Percentiles rank a stretch among this genome's conserved stretches.
These are phyloP conservation scores for Caenorhabditis panamensis DNA, from an alignment of 2,888 invertebrate species.

Conservation along the genomic window DNA sequence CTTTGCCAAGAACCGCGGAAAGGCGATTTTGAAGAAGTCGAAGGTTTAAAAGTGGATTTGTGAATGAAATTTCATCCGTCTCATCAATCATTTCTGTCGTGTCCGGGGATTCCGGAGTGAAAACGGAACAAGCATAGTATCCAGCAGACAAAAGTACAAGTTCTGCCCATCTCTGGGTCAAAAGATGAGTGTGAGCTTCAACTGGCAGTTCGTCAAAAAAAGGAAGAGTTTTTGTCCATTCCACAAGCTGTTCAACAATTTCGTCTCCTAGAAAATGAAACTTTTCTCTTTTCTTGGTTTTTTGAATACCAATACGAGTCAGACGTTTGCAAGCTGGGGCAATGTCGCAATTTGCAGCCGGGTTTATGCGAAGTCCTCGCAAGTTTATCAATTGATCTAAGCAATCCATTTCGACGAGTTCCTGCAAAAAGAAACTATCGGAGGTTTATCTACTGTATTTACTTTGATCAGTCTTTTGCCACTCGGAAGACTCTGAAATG, in stretches of 20 bases:
- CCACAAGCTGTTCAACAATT: slow-evolving; percentile 97
- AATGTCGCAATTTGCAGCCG: slow-evolving; percentile 88
- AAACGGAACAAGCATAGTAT: slow-evolving; percentile 74
- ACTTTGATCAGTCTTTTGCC: slow-evolving; percentile 51
- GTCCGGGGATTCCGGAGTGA: slow-evolving; percentile 62
- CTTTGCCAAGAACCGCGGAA: slow-evolving; percentile 74
- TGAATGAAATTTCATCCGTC: slow-evolving; percentile 71
- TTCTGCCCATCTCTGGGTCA: slow-evolving; percentile 93
- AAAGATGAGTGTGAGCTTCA: slow-evolving; percentile 92
- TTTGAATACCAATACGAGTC: slow-evolving; percentile 71
- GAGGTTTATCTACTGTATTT: not conserved
- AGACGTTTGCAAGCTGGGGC: slow-evolving; percentile 85
- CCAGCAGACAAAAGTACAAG: slow-evolving; percentile 79
- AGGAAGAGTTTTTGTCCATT: slow-evolving; percentile 98
- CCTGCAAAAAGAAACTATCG: slow-evolving; percentile 69
- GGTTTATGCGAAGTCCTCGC: slow-evolving; percentile 84
- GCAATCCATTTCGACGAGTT: slow-evolving; percentile 95
- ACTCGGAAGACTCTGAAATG: slow-evolving; percentile 46
- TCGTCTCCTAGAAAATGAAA: slow-evolving; percentile 87
- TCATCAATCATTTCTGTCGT: slow-evolving; percentile 70
- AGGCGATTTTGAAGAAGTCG: slow-evolving; percentile 76
- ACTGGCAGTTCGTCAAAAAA: slow-evolving; percentile 97
- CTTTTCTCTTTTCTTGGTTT: not conserved
- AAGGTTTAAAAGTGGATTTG: slow-evolving; percentile 73
- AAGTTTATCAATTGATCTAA: slow-evolving; percentile 95